Evolutionary conservation across 2,888 invertebrate genomes (phyloP).

Genomic region (Hypselothyrea guttata): DNA sequence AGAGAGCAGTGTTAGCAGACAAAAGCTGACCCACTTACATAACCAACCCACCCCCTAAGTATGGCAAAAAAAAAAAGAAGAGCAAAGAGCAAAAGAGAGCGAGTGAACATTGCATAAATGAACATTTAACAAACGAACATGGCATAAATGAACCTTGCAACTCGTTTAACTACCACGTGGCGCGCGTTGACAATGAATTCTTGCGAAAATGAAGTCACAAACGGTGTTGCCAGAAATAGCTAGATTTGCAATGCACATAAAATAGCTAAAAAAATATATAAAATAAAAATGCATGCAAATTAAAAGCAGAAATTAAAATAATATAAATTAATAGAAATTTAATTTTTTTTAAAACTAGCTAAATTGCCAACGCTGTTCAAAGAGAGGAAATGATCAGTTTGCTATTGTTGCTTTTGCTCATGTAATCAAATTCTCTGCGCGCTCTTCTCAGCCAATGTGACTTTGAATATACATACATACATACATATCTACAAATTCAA

Average conservation of each 20-base stretch:
- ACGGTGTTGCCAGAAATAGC: no score
- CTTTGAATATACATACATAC: slow-evolving; percentile 16
- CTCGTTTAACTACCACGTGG: slow-evolving; percentile 68
- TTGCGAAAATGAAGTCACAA: slow-evolving; percentile 28
- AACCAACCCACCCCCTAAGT: slow-evolving; percentile 35
- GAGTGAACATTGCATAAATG: no score
- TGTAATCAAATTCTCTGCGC: slow-evolving; percentile 60
- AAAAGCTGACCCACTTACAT: slow-evolving; percentile 48
- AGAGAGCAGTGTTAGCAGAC: slow-evolving; percentile 45
- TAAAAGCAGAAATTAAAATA: no score
- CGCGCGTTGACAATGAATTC: slow-evolving; percentile 33
- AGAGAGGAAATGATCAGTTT: slow-evolving; percentile 29
- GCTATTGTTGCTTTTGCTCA: slow-evolving; percentile 40
- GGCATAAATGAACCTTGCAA: slow-evolving; percentile 26
- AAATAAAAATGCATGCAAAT: no score
- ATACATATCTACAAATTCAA: slow-evolving; percentile 6
- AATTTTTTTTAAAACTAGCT: no score
- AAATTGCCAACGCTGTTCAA: slow-evolving; percentile 1
- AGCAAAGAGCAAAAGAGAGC: background rate
- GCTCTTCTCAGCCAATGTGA: slow-evolving; percentile 60
- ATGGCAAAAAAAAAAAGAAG: slow-evolving; percentile 15
- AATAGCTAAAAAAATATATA: no score
- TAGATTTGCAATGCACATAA: no score
- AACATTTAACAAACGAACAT: background rate
- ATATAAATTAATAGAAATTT: no score